Conservation (phyloP, 2,888 invertebrate genomes). For the Masnerella sp. region DNA sequence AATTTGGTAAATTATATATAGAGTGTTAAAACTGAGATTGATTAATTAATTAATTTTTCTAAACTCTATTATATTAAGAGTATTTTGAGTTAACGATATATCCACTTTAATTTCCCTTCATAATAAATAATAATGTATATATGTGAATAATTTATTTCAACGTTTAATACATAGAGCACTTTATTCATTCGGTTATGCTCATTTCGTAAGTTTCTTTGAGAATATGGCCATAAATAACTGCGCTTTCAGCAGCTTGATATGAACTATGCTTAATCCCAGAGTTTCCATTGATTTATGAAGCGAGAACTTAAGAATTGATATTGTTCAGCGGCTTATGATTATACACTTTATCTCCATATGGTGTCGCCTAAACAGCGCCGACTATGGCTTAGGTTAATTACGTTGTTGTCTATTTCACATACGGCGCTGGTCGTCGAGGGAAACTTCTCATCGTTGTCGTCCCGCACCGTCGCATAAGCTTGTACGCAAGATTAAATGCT, state of each 20-base stretch:
- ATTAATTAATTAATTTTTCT: too few species aligned
- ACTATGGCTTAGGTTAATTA: conserved; percentile 54
- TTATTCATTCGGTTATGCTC: too few species aligned
- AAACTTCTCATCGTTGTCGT: conserved; percentile 51
- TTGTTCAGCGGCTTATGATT: conserved; percentile 31
- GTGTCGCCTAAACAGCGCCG: conserved; percentile 25
- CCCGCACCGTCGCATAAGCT: conserved; percentile 28
- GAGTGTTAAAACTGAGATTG: too few species aligned
- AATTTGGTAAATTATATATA: too few species aligned
- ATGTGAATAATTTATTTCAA: too few species aligned
- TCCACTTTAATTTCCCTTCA: too few species aligned
- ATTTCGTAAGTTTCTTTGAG: background rate
- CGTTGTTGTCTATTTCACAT: conserved; percentile 53
- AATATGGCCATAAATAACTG: conserved; percentile 16
- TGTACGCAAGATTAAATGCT: conserved; percentile 55
- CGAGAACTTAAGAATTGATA: conserved; percentile 32
- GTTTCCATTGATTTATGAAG: conserved; percentile 19
- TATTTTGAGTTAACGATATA: too few species aligned
- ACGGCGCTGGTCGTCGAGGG: conserved; percentile 34
- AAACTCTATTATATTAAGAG: too few species aligned
- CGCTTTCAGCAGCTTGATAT: background rate
- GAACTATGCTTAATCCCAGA: conserved; percentile 10
- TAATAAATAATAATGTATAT: too few species aligned
- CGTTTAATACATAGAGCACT: too few species aligned
- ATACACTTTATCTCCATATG: conserved; percentile 40